Base-by-base conservation (phyloP, 1,140 invertebrate species). In the Formica selysi region DNA sequence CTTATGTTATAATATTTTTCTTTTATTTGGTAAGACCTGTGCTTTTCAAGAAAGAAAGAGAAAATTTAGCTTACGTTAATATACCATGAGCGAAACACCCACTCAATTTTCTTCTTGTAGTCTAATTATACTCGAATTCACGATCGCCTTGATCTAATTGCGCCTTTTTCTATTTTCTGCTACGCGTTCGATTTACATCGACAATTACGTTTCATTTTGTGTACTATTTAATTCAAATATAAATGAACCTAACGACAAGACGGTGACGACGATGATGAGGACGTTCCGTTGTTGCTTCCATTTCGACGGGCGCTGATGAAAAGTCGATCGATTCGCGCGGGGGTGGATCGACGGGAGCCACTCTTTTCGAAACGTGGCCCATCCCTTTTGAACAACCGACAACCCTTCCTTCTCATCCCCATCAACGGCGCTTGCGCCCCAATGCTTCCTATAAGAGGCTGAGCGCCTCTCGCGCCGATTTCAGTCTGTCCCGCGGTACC, bases 321-420 rank as follows among this genome's bases (percentile, higher is more conserved):
- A 88, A 89, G 87, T 76, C 80, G 80, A 83, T 89, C 87, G 87
- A 88, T 85, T 87, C 51, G 80, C 57, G 41, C 51, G 86, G 73
- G 86, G 80, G 87, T 80, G 86, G 86, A 89, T 89, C 86, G 86
- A 74, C 59, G 80, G 70, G 38, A 85, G 86, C 76, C 67, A 70
- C 87, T 74, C 87, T 89, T 89, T 89, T 89, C 68, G 87, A 89
- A 89, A 89, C 67, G 86, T 64, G 71, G 87, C 86, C 87, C 87
- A 89, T 79, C 87, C 87, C 86, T 89, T 65, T 80, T 41, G 32
- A 81, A 54, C 41, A 57, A 51, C 70, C 76, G 74, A 26, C 41
- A 62, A 29, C 80, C 70, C 48, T 51, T 51, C 48, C 48, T 51
- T 51, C 48, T 16, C 71, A 51, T 1, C 26, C 38, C 48, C 80